Evolutionary conservation across 2,797 vertebrate genomes (phyloP).

Genomic region (Scolopax bukidnonensis): DNA sequence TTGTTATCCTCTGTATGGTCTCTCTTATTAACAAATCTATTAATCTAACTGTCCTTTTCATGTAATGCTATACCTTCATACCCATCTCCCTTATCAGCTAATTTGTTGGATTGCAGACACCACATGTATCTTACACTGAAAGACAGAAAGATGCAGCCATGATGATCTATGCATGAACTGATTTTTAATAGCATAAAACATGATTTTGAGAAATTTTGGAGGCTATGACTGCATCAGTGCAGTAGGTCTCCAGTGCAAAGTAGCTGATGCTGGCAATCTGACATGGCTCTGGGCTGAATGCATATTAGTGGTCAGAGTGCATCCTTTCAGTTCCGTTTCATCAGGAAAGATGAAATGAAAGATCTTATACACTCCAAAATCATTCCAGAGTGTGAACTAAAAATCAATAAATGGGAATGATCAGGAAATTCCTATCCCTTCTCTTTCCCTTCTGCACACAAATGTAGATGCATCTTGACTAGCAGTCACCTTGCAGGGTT

Average conservation of each 20-base stretch:
- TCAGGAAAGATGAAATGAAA: neutral
- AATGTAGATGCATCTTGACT: neutral
- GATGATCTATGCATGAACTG: neutral
- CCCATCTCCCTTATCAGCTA: neutral
- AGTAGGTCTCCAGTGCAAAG: neutral
- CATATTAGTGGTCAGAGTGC: neutral
- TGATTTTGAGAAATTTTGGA: neutral
- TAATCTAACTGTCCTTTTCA: neutral
- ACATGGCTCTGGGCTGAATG: neutral
- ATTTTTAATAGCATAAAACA: neutral
- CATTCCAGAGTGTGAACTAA: neutral
- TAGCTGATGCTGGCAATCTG: neutral
- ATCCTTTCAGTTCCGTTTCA: neutral
- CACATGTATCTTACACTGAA: neutral
- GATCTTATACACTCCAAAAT: neutral
- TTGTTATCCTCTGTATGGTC: neutral
- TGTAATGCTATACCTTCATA: neutral
- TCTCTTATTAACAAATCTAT: neutral
- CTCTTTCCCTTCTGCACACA: neutral
- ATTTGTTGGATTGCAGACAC: neutral
- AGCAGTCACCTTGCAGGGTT: neutral
- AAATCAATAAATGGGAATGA: neutral
- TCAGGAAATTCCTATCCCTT: neutral
- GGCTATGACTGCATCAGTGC: neutral
- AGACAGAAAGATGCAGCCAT: neutral